Evolutionary conservation across 1,140 invertebrate species (phyloP).

Genomic region (Drosophila azteca): DNA sequence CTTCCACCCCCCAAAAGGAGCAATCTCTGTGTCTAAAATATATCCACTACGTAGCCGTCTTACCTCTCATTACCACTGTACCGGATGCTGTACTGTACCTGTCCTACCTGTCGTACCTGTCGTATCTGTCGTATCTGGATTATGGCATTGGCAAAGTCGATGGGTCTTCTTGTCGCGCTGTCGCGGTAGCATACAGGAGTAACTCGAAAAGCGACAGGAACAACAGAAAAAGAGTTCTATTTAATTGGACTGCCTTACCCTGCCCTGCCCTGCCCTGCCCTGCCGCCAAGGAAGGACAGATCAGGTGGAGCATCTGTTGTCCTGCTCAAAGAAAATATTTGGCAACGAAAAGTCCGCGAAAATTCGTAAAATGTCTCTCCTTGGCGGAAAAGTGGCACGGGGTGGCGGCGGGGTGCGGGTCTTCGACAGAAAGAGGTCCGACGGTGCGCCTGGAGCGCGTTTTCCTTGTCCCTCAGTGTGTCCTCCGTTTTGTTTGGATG

Average conservation of each 20-base stretch:
- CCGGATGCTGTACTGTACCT: not conserved
- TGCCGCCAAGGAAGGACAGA: slow-evolving; percentile 28
- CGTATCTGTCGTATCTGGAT: not conserved
- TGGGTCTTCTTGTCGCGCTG: too few relatives aligned
- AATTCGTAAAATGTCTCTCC: slow-evolving; percentile 23
- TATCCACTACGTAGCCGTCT: too few relatives aligned
- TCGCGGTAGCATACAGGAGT: not conserved
- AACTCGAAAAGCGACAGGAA: slow-evolving; percentile 14
- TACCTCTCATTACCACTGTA: slow-evolving; percentile 19
- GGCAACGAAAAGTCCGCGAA: slow-evolving; percentile 34
- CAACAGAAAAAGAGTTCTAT: slow-evolving; percentile 26
- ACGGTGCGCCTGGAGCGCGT: slow-evolving; percentile 25
- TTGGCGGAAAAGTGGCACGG: too few relatives aligned
- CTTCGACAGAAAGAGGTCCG: slow-evolving; percentile 37
- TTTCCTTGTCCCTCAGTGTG: not conserved
- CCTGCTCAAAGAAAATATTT: slow-evolving; percentile 44
- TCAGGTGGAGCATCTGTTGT: slow-evolving; percentile 21
- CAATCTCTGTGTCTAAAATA: too few relatives aligned
- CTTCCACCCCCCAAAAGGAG: too few relatives aligned
- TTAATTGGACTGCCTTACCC: slow-evolving; percentile 37
- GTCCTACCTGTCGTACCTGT: not conserved
- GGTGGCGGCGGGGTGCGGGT: slow-evolving; percentile 11
- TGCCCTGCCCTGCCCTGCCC: too few relatives aligned
- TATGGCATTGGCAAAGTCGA: slow-evolving; percentile 28
- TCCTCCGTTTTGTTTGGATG: not conserved